These are phyloP conservation scores for Pogoniulus pusillus DNA, from an alignment of 2,797 vertebrate genomes.

Conservation along the genomic window DNA sequence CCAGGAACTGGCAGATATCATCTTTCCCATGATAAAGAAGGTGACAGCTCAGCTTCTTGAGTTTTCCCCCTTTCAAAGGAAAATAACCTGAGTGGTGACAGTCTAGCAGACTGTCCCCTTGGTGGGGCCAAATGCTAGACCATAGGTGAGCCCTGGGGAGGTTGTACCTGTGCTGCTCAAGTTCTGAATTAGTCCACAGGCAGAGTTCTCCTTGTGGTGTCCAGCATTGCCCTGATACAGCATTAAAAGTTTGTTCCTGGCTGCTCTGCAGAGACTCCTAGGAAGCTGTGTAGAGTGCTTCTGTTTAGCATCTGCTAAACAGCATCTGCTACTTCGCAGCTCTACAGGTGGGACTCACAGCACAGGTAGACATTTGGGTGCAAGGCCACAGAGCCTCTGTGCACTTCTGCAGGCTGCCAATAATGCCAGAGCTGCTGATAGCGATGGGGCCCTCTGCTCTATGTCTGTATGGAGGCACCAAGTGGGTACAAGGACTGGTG, in stretches of 20 bases:
- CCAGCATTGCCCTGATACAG: background rate
- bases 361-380: background rate
- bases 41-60: conserved; percentile 67
- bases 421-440: rapidly evolving
- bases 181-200: background rate
- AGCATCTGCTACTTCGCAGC: background rate
- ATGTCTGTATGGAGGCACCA: background rate
- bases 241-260: background rate
- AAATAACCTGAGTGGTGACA: background rate
- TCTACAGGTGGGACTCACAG: background rate
- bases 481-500: background rate
- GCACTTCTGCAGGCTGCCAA: rapidly evolving
- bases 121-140: background rate
- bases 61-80: background rate
- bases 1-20: conserved; percentile 84
- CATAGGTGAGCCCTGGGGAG: background rate
- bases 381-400: background rate
- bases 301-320: background rate
- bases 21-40: conserved; percentile 95
- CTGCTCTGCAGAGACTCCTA: background rate
- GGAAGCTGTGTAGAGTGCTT: background rate
- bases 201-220: background rate
- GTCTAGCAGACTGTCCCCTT: background rate
- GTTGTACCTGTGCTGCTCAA: background rate
- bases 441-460: no score